Evolutionary conservation across 35 echinoderm and acorn worm genomes (phyloP).

Genomic region (Amphiura filiformis): DNA sequence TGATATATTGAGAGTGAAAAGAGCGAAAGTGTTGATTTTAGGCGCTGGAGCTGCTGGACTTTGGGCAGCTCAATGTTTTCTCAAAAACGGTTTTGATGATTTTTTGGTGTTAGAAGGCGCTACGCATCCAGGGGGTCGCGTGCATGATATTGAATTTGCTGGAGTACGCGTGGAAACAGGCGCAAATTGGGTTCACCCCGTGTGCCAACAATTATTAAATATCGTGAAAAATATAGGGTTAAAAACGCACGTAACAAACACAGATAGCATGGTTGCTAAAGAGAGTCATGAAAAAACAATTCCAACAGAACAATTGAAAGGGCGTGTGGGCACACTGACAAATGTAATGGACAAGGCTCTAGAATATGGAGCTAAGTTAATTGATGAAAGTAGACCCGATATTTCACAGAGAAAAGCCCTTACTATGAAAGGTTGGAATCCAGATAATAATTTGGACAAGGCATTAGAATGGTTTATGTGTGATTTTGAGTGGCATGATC

Average conservation of each 20-base stretch:
- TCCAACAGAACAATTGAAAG: neutral
- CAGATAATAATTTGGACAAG: conserved; percentile 15
- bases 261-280: neutral
- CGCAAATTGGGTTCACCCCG: conserved; percentile 22
- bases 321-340: neutral
- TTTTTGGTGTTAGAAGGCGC: conserved; percentile 47
- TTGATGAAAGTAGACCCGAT: conserved; percentile 4
- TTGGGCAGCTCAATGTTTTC: conserved; percentile 22
- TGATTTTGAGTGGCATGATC: conserved; percentile 19
- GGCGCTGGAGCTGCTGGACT: conserved; percentile 48
- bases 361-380: neutral
- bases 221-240: neutral
- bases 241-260: neutral
- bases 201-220: neutral
- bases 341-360: neutral
- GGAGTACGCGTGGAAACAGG: conserved; percentile 20
- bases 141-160: conserved; percentile 35
- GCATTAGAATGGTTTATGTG: conserved; percentile 26
- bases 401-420: neutral
- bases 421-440: neutral
- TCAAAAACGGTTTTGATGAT: conserved; percentile 37
- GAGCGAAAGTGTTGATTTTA: conserved; percentile 35
- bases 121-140: conserved; percentile 30
- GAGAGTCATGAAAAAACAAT: neutral
- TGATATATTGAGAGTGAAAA: neutral